Evolutionary conservation across 2,797 vertebrate species (phyloP), one percentile per base, ranked within the genome.

Genomic region (Halcyon chelicuti): DNA sequence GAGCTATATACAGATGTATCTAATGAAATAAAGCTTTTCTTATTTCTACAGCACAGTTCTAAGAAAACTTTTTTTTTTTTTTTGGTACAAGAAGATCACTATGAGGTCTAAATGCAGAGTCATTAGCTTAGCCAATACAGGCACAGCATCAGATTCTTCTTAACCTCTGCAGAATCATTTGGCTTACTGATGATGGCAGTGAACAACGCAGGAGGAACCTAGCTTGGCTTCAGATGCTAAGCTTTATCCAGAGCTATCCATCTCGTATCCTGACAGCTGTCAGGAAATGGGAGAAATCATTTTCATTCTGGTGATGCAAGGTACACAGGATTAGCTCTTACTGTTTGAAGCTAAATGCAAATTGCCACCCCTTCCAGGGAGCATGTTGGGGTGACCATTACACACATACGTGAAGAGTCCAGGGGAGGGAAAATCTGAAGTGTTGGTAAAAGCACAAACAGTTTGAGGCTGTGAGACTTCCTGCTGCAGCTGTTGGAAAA

Each of bases 21-120:
- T 91, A 35, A 58, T 1, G 4, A 51, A 96, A 94, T 96, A 97
- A 97, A 96, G 15, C 20, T 61, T 62, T 58, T 79, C 18, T 71
- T 79, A 60, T 51, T 78, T 90, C 58, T 75, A 35, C 55, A 72
- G 68, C 39, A 62, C 13, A 39, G 19, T 93, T 93, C 23, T 61
- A 73, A 90, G 82, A 66, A 86, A 92, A 57, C 15, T 25, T 51
- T 12, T 10, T 0, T 3, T 57, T 70, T 66, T 79, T 68, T 79
- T 68, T 90, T 72, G 55, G 12, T 51, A 42, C 12, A 2, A 12
- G 37, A 67, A 81, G 35, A 46, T 61, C 46, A 29, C 63, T 2
- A 0, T 18, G 39, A 74, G 2, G 8, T 70, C 47, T 71, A 66
- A 35, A 40, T 31, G 52, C 49, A 86, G 66, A 82, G 44, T 39